Conservation (phyloP, 2,888 invertebrate species). For the Tipula vernalis region DNA sequence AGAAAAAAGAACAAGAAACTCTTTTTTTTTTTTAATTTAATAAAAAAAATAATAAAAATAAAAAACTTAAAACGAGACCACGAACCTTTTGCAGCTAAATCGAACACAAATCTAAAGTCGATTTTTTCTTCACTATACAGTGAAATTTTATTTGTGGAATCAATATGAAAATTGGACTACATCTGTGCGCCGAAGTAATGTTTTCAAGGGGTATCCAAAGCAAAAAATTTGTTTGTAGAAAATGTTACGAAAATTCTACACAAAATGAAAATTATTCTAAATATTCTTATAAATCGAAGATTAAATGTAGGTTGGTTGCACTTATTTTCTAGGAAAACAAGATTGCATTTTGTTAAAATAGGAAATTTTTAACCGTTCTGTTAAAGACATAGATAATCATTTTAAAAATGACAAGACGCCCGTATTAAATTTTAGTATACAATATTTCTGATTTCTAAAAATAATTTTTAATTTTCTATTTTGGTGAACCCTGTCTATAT, state of each 20-base stretch:
- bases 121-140: not conserved
- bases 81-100: constrained; percentile 35
- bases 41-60: constrained; percentile 5
- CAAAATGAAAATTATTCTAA: not conserved
- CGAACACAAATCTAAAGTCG: constrained; percentile 32
- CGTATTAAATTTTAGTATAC: not conserved
- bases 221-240: not conserved
- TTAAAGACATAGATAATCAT: too few species aligned
- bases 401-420: not conserved
- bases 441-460: not conserved
- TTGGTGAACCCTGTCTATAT: not conserved
- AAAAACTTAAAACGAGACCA: constrained; percentile 15
- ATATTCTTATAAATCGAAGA: not conserved
- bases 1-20: not conserved
- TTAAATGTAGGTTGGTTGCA: not conserved
- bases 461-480: not conserved
- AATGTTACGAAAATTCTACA: not conserved
- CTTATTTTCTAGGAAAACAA: not conserved
- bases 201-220: constrained; percentile 12
- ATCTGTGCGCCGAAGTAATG: constrained; percentile 16
- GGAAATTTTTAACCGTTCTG: not conserved
- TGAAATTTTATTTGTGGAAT: constrained; percentile 5
- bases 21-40: not conserved
- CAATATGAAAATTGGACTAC: constrained; percentile 15
- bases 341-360: not conserved